A percentile compares a stretch with the other conserved stretches of the same genome.
phyloP scores from a whole-genome alignment of 2,113 vertebrate species.

The Hydrolagus affinis region DNA sequence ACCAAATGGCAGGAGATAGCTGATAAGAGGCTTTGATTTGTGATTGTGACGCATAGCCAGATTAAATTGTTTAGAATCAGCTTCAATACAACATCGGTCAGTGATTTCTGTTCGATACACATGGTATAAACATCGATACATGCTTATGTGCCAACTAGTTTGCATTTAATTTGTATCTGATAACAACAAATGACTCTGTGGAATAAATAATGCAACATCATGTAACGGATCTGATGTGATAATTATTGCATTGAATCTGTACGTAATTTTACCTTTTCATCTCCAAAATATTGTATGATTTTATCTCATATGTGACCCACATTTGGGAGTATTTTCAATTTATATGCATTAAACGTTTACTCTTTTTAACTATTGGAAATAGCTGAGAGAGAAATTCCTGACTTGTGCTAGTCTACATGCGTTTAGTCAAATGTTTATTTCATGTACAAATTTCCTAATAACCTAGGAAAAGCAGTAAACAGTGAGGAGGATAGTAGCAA shows the following conservation, averaged over 20 bases:
- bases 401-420: no score
- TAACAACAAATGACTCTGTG: background rate
- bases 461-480: no score
- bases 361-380: background rate
- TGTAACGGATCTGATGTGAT: no score
- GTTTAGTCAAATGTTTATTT: slow-evolving; percentile 13
- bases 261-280: no score
- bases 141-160: background rate
- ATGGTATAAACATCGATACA: background rate
- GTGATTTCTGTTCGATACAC: background rate
- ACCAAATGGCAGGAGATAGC: no score
- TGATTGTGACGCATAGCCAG: no score
- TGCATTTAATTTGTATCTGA: background rate
- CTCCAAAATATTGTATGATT: background rate
- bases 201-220: no score
- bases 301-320: background rate
- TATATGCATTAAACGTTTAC: background rate
- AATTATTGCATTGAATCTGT: no score
- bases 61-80: background rate
- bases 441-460: no score
- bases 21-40: no score
- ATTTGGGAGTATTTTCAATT: background rate
- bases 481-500: no score
- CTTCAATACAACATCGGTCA: background rate
- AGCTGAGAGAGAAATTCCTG: background rate